These are phyloP conservation scores for Montipora cactus DNA, from an alignment of 64 coral and sea anemone species.

Conservation along the genomic window DNA sequence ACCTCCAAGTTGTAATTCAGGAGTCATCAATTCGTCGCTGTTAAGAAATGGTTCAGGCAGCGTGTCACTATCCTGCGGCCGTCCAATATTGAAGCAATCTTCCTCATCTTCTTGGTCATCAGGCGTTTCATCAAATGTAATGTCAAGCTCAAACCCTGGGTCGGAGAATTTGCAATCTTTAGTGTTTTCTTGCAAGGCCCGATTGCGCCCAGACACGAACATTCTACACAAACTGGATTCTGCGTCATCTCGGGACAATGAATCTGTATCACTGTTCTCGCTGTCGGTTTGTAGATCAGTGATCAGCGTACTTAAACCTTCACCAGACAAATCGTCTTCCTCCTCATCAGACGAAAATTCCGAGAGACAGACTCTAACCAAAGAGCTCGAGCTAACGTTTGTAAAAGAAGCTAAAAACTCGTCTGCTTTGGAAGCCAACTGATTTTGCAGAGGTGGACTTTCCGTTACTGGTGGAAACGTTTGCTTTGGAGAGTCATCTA, in stretches of 20 bases:
- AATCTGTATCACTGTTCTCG: background rate
- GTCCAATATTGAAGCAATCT: too few species aligned
- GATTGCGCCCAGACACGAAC: background rate
- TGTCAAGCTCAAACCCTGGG: background rate
- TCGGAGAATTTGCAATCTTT: background rate
- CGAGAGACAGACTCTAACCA: too few species aligned
- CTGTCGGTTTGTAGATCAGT: background rate
- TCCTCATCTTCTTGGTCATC: background rate
- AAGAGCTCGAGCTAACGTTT: background rate
- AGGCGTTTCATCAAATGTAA: background rate
- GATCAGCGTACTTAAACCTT: background rate
- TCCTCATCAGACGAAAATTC: background rate
- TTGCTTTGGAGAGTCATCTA: background rate
- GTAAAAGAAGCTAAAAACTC: slow-evolving; percentile 2
- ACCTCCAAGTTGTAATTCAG: background rate
- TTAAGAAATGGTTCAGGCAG: background rate
- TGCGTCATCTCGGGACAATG: background rate
- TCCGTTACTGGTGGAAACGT: background rate
- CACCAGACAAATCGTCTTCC: background rate
- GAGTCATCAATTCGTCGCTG: background rate
- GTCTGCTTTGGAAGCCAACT: background rate
- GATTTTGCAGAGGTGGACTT: background rate
- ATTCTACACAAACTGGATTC: slow-evolving; percentile 8
- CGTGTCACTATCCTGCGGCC: background rate
- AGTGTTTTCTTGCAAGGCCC: background rate